phyloP scores from a whole-genome alignment of 2,888 invertebrate species.

The Octodonta nipae region DNA sequence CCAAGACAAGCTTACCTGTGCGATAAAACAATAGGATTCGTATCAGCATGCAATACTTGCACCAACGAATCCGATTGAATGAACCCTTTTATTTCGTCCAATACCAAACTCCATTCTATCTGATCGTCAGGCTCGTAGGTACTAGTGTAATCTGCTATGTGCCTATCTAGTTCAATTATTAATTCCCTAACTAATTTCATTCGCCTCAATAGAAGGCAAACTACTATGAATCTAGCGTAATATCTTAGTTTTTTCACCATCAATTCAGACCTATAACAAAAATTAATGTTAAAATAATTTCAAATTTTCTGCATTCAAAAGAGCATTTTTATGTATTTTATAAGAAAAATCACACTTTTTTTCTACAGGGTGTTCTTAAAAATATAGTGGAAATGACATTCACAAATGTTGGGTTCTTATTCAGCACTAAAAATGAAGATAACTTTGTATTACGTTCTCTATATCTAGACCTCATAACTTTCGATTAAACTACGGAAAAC shows the following conservation, averaged over 20 bases:
- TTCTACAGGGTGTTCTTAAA: too few species aligned
- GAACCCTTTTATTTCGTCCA: constrained; percentile 89
- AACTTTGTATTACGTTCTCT: too few species aligned
- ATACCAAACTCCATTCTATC: constrained; percentile 86
- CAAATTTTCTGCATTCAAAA: too few species aligned
- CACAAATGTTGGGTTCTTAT: too few species aligned
- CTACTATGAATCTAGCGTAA: constrained; percentile 92
- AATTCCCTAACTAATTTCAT: constrained; percentile 86
- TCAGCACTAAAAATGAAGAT: too few species aligned
- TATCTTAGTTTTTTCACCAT: constrained; percentile 94
- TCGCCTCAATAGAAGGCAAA: constrained; percentile 83
- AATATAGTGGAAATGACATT: too few species aligned
- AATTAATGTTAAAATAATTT: too few species aligned
- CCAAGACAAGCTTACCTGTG: constrained; percentile 74
- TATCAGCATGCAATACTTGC: constrained; percentile 76
- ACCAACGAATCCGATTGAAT: constrained; percentile 84
- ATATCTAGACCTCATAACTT: too few species aligned
- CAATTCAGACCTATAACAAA: constrained; percentile 55
- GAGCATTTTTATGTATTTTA: too few species aligned
- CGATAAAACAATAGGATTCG: constrained; percentile 70
- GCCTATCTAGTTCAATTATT: constrained; percentile 80
- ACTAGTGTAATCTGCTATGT: constrained; percentile 88
- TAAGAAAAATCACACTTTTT: too few species aligned
- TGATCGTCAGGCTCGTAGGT: constrained; percentile 96
- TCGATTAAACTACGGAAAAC: too few species aligned